These are phyloP conservation scores for Petrolisthes manimaculis DNA, from an alignment of 2,888 invertebrate species.

Conservation along the genomic window DNA sequence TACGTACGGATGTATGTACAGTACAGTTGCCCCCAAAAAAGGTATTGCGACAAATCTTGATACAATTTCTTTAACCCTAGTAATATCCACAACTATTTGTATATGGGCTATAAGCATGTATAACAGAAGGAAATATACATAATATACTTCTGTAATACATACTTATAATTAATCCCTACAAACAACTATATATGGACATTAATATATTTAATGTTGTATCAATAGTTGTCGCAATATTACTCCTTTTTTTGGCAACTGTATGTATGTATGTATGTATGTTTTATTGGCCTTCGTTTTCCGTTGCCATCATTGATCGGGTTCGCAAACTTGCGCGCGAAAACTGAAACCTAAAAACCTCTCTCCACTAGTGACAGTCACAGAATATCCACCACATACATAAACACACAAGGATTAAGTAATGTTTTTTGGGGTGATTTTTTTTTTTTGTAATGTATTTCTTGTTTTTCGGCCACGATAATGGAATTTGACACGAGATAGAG, in stretches of 20 bases:
- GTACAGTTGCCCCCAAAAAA: not conserved
- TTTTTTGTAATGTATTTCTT: conserved; percentile 1
- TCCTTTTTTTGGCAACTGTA: not conserved
- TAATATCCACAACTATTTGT: too few species aligned
- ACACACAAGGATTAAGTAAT: not conserved
- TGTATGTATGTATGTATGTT: not conserved
- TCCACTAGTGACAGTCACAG: conserved; percentile 6
- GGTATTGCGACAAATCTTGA: too few species aligned
- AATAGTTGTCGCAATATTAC: too few species aligned
- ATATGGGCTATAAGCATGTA: too few species aligned
- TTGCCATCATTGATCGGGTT: not conserved
- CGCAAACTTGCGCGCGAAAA: conserved; percentile 1
- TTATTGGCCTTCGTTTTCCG: not conserved
- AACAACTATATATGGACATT: too few species aligned
- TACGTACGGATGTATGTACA: not conserved
- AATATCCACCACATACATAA: not conserved
- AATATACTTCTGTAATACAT: too few species aligned
- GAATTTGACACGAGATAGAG: conserved; percentile 10
- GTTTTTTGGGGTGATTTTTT: not conserved
- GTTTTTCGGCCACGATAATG: conserved; percentile 15
- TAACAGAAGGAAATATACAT: too few species aligned
- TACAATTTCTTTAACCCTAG: too few species aligned
- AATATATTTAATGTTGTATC: too few species aligned
- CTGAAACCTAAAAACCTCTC: not conserved
- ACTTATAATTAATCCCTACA: too few species aligned